Percentiles rank a stretch among this genome's conserved stretches.
These are phyloP conservation scores for Apodemia hepburni DNA, from an alignment of 2,888 invertebrate genomes.

Conservation along the genomic window DNA sequence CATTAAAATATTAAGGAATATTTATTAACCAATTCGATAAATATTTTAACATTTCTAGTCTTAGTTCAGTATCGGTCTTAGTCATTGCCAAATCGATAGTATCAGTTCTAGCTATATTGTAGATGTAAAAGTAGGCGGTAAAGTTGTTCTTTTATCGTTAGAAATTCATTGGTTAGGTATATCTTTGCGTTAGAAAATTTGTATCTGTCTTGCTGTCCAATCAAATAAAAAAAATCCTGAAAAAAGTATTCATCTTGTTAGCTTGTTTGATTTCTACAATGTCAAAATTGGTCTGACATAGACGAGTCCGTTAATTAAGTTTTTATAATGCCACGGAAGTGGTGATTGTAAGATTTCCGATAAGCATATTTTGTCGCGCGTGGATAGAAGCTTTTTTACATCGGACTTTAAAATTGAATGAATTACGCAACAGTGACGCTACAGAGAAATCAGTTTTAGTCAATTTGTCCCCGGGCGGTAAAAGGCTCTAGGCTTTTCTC, in stretches of 20 bases:
- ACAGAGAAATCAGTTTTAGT: slow-evolving; percentile 61
- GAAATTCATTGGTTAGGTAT: no score
- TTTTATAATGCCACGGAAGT: slow-evolving; percentile 13
- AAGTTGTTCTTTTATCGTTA: no score
- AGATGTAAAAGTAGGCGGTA: no score
- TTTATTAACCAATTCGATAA: no score
- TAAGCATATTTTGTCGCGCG: slow-evolving; percentile 16
- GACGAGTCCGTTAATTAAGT: slow-evolving; percentile 16
- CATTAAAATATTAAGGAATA: no score
- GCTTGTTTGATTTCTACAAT: slow-evolving; percentile 9
- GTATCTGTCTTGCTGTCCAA: no score
- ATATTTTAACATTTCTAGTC: no score
- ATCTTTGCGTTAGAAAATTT: no score
- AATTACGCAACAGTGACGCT: slow-evolving; percentile 60
- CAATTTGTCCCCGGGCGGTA: slow-evolving; percentile 57
- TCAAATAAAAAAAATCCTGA: no score
- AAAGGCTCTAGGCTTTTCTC: slow-evolving; percentile 65
- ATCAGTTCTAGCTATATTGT: no score
- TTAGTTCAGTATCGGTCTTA: no score
- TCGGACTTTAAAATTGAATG: slow-evolving; percentile 46
- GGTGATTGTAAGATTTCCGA: slow-evolving; percentile 7
- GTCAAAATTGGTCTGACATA: slow-evolving; percentile 12
- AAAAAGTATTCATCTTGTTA: slow-evolving; percentile 1
- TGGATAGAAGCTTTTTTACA: slow-evolving; percentile 8
- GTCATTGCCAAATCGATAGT: no score